Evolutionary conservation across 2,888 invertebrate genomes (phyloP), one percentile per base, ranked within the genome.

Genomic region (Pyrocoelia pectoralis): DNA sequence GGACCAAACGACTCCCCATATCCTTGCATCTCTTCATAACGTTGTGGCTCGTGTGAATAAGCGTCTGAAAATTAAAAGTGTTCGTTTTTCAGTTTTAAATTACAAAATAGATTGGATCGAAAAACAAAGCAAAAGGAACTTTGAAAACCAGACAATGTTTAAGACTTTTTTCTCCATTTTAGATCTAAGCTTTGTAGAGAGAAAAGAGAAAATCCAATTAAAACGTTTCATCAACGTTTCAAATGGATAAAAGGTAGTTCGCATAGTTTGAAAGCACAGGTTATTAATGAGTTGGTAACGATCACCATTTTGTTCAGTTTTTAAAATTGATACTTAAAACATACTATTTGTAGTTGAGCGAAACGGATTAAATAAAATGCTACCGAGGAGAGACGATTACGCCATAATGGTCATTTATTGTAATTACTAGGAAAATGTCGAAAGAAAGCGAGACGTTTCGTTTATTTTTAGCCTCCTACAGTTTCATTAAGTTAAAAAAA

Each of bases 11-110:
- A 74, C 56, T 79, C 80, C n/a, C 77, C 76, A 65, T 76, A 80
- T n/a, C 80, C 77, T 51, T 80, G 77, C 66, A 81, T 78, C 61
- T 84, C 83, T 60, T 84, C 84, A 72, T 81, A 83, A 58, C 83
- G 77, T 66, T 70, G 78, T 53, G 67, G 73, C 63, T 66, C 66
- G 53, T 69, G 75, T 51, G 78, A 79, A 70, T 79, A 81, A 49
- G 79, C 78, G 74, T 78, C 80, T 80, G 73, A 38, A 79, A 79
- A 54, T 12, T 43, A 43, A 43, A 24, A n/a, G n/a, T n/a, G n/a
- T n/a, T n/a, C n/a, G n/a, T n/a, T n/a, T n/a, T n/a, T n/a, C n/a
- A n/a, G n/a, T n/a, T n/a, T n/a, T n/a, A n/a, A n/a, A n/a, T n/a
- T n/a, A n/a, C n/a, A n/a, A n/a, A n/a, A n/a, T 24, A 6, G 24